A percentile compares a stretch with the other conserved stretches of the same genome.
These are phyloP conservation scores for Cyphomyrmex costatus DNA, from an alignment of 1,140 invertebrate genomes.

Conservation along the genomic window DNA sequence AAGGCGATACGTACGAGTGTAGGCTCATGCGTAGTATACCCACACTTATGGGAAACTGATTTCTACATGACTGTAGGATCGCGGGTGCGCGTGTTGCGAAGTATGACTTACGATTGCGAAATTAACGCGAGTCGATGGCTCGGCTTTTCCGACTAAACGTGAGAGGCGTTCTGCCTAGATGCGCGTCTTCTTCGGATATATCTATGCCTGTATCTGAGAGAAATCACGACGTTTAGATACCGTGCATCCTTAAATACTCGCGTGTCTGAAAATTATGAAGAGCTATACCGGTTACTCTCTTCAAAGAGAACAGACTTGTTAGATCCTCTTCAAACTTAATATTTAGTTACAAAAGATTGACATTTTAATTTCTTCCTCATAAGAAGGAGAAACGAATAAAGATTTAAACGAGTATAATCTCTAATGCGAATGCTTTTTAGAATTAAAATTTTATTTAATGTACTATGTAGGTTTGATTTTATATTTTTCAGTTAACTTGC, in stretches of 20 bases:
- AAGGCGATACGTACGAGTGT: conserved; percentile 58
- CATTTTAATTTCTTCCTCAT: neutral
- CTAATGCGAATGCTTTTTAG: neutral
- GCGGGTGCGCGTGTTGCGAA: conserved; percentile 41
- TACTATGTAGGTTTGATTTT: too few relatives aligned
- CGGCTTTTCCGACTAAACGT: conserved; percentile 33
- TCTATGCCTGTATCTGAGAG: neutral
- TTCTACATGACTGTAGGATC: conserved; percentile 54
- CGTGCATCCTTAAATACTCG: neutral
- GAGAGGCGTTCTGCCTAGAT: conserved; percentile 1
- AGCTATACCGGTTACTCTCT: neutral
- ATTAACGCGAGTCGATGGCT: conserved; percentile 41
- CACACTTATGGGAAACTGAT: conserved; percentile 60
- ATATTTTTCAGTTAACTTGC: too few relatives aligned
- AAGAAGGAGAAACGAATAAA: neutral
- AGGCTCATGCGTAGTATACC: neutral
- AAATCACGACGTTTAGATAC: neutral
- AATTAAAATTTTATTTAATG: neutral
- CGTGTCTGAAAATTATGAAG: conserved; percentile 12
- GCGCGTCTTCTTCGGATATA: neutral
- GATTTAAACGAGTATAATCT: neutral
- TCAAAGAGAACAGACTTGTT: neutral
- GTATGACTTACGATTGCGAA: conserved; percentile 48
- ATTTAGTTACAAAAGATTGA: conserved; percentile 11
- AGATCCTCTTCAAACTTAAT: neutral